Evolutionary conservation across 1,140 invertebrate genomes (phyloP), one percentile per base, ranked within the genome.

Genomic region (Heliothis subflexa): DNA sequence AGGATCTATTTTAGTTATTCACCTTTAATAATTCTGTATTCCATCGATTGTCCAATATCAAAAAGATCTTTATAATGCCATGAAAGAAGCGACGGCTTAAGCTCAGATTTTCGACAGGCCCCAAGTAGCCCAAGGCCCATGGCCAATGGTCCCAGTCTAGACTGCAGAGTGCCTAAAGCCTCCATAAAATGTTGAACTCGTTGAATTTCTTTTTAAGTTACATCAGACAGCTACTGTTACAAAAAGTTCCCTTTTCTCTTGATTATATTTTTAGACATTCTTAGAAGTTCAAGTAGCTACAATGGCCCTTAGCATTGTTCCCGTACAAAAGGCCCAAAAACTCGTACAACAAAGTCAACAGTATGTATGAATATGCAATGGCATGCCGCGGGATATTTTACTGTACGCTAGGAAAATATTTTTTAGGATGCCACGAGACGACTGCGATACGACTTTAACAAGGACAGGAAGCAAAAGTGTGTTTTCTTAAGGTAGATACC

Each of bases 341-440:
- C 49, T 64, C 11, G 57, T 10, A 40, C 11, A 62, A 66, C 74
- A 76, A 64, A 76, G 74, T 64, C 47, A 57, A 66, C 50, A 68
- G 62, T 45, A 47, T 16, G 10, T 64, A 77, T 80, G 78, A 80
- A 80, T 80, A 80, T 80, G 64, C 78, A 80, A 75, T 49, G 70
- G 55, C 52, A 73, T 80, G 72, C 25, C 68, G 40, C 72, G 28
- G 50, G 62, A 28, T 40, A 9, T 40, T 40, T 40, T 10, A 64
- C 28, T 54, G 33, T 77, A 62, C 59, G 40, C 50, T 52, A 14
- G 25, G 59, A 66, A 74, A 66, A 61, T 73, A 55, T 13, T 21
- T 14, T 55, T 49, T 16, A 73, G n/a, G 12, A 54, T 3, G 33
- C 2, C 14, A 71, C n/a, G 50, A 55, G 28, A 71, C 7, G 52